Percentiles rank a stretch among this genome's conserved stretches.
Evolutionary conservation across 2,888 invertebrate species (phyloP).

Genomic region (Diadegma fenestrale): DNA sequence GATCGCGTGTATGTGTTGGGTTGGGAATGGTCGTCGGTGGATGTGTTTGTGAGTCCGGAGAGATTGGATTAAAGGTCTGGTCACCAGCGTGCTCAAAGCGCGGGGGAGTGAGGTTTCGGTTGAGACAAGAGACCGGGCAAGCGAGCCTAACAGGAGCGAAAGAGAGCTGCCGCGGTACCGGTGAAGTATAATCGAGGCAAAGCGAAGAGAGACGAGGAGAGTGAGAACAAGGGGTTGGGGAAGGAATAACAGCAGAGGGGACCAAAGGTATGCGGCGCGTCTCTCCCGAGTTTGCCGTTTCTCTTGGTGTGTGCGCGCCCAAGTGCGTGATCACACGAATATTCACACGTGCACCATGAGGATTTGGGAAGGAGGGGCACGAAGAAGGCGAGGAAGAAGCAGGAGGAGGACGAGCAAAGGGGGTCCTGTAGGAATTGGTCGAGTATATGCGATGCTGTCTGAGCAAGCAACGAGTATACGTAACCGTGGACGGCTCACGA

Average conservation of each 20-base stretch:
- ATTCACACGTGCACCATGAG: constrained; percentile 45
- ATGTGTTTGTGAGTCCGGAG: constrained; percentile 56
- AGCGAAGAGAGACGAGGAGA: constrained; percentile 24
- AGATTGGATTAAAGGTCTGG: constrained; percentile 81
- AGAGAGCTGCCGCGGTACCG: not conserved
- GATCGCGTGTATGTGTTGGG: not conserved
- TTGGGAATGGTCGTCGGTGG: constrained; percentile 1
- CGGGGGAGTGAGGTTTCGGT: constrained; percentile 67
- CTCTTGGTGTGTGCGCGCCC: constrained; percentile 51
- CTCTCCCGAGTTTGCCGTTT: constrained; percentile 44
- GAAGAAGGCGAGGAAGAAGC: not conserved
- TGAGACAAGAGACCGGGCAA: constrained; percentile 55
- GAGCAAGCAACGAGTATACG: constrained; percentile 56
- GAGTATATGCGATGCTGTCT: constrained; percentile 41
- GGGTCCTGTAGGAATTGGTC: constrained; percentile 63
- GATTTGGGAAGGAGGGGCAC: constrained; percentile 53
- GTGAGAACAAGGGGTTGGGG: constrained; percentile 48
- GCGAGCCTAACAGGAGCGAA: constrained; percentile 54
- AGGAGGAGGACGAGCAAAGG: constrained; percentile 68
- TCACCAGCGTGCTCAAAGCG: constrained; percentile 67
- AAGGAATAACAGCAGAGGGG: constrained; percentile 53
- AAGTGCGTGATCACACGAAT: constrained; percentile 63
- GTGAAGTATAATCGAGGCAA: not conserved
- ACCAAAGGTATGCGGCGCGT: constrained; percentile 68
- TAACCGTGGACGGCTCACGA: constrained; percentile 64